A percentile compares a stretch with the other conserved stretches of the same genome.
Evolutionary conservation across 1,140 invertebrate species (phyloP).

Genomic region (Aphelinus atriplicis): DNA sequence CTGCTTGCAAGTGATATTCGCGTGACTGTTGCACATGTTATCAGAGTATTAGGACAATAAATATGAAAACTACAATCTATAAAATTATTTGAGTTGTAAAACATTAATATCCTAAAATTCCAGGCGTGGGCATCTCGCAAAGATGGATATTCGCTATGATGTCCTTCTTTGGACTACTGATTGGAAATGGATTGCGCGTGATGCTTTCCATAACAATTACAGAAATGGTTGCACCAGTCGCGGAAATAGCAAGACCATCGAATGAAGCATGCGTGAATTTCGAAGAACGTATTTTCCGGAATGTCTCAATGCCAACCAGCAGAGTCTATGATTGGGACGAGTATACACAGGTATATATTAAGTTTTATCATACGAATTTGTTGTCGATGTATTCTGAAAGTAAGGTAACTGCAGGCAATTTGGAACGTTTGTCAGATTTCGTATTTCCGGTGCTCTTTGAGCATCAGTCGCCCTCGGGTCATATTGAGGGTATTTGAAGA

Average conservation of each 20-base stretch:
- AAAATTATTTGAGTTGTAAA: no score
- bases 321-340: conserved; percentile 27
- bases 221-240: conserved; percentile 10
- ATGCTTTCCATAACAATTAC: conserved; percentile 20
- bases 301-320: background rate
- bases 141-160: conserved; percentile 35
- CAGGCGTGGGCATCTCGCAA: conserved; percentile 24
- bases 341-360: conserved; percentile 22
- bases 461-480: no score
- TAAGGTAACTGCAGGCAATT: no score
- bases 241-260: background rate
- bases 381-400: no score
- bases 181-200: conserved; percentile 21
- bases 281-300: background rate
- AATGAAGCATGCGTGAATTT: background rate
- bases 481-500: no score
- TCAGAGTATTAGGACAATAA: no score
- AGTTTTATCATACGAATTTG: background rate
- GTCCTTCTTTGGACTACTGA: conserved; percentile 6
- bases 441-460: no score
- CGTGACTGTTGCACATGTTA: no score
- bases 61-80: no score
- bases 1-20: no score
- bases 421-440: no score
- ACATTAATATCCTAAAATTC: no score